These are phyloP conservation scores for Pithys albifrons DNA, from an alignment of 2,113 vertebrate genomes.

Conservation along the genomic window DNA sequence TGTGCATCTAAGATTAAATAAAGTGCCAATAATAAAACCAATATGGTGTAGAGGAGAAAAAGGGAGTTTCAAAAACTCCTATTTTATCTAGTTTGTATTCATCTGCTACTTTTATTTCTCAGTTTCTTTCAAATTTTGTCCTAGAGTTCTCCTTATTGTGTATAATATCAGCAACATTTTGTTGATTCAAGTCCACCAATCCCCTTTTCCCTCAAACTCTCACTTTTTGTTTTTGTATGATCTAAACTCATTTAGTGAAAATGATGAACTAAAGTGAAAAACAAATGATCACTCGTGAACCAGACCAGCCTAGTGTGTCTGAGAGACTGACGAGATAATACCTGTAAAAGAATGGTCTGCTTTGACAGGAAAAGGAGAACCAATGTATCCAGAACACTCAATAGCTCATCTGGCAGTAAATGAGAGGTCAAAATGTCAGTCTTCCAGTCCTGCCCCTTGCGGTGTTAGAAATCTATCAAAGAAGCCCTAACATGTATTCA, in stretches of 20 bases:
- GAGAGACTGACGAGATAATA: slow-evolving; percentile 68
- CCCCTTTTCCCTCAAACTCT: neutral
- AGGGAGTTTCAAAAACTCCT: neutral
- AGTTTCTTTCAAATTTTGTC: neutral
- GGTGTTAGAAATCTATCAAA: slow-evolving; percentile 29
- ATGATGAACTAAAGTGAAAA: slow-evolving; percentile 37
- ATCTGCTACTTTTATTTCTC: neutral
- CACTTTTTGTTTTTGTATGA: neutral
- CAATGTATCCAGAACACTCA: slow-evolving; percentile 59
- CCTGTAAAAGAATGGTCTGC: slow-evolving; percentile 61
- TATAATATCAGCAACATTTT: neutral
- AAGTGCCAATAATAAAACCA: neutral
- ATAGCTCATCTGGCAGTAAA: slow-evolving; percentile 65
- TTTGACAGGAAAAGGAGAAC: slow-evolving; percentile 67
- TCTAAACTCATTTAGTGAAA: slow-evolving; percentile 3
- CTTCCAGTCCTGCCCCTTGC: neutral
- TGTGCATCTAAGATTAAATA: neutral
- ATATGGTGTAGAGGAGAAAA: neutral
- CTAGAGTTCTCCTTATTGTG: neutral
- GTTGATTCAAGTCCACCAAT: neutral
- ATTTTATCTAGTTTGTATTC: neutral
- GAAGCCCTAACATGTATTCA: neutral
- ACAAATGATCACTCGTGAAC: neutral
- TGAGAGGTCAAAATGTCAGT: slow-evolving; percentile 61
- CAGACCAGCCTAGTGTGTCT: slow-evolving; percentile 8